phyloP scores from a whole-genome alignment of 2,888 invertebrate genomes.

The Orthosia cruda region DNA sequence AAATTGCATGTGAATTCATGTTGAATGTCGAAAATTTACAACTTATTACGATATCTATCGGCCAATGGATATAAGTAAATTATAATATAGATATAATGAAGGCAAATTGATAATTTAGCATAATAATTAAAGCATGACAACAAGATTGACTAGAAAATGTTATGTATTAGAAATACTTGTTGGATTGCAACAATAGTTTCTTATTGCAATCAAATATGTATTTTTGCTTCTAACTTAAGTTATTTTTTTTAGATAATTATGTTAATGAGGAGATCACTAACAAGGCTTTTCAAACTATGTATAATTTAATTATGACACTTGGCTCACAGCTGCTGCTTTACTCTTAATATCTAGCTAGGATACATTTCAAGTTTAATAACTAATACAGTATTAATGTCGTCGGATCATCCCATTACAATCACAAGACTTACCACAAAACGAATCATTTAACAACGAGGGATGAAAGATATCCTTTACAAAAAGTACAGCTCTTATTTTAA shows the following conservation, averaged over 20 bases:
- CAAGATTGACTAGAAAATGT: background rate
- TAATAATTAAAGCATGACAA: background rate
- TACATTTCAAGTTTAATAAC: background rate
- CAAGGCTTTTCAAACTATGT: too few relatives aligned
- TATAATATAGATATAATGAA: background rate
- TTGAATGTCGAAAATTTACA: constrained; percentile 16
- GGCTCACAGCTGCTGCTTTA: constrained; percentile 44
- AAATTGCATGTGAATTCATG: background rate
- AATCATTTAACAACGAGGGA: constrained; percentile 81
- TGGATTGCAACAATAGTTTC: background rate
- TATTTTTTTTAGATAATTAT: too few relatives aligned
- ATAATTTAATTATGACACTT: constrained; percentile 13
- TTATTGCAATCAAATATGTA: too few relatives aligned
- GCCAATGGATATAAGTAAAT: background rate
- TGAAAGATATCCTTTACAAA: constrained; percentile 85
- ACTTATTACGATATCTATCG: background rate
- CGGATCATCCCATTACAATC: background rate
- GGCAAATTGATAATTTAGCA: background rate
- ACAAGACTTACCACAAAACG: constrained; percentile 40
- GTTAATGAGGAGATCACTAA: too few relatives aligned
- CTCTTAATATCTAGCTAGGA: constrained; percentile 9
- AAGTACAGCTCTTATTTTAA: constrained; percentile 86
- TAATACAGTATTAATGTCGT: background rate
- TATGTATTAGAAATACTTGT: background rate
- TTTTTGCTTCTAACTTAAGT: too few relatives aligned